Conservation (phyloP, 2,888 invertebrate genomes). For the Desoria tigrina region DNA sequence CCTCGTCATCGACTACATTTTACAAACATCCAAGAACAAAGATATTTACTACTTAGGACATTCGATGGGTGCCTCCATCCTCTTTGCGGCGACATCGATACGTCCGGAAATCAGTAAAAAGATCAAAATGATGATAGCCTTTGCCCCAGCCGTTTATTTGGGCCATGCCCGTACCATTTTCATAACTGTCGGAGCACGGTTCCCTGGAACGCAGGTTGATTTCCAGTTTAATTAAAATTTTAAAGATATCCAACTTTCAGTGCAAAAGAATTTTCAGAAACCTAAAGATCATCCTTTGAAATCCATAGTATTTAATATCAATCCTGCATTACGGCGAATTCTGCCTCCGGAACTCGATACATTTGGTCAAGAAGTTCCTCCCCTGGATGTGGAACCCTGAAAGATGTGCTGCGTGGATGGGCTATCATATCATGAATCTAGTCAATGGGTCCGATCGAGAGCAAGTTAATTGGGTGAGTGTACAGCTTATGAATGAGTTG, state of each 20-base stretch:
- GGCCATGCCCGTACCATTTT: background rate
- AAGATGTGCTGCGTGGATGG: background rate
- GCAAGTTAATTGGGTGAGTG: constrained; percentile 15
- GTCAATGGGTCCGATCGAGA: background rate
- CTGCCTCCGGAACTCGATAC: no score
- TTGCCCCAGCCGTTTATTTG: constrained; percentile 13
- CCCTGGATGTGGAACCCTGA: constrained; percentile 2
- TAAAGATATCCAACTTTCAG: no score
- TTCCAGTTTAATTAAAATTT: no score
- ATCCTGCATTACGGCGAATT: constrained; percentile 3
- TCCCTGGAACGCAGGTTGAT: background rate
- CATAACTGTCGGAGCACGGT: background rate
- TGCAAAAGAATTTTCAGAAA: background rate
- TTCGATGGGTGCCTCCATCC: constrained; percentile 4
- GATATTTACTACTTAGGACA: constrained; percentile 4
- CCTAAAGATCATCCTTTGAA: background rate
- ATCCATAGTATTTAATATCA: background rate
- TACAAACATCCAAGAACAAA: background rate
- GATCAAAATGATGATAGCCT: constrained; percentile 12
- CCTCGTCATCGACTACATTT: background rate
- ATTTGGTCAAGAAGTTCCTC: background rate
- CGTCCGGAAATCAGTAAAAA: constrained; percentile 9
- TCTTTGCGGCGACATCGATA: background rate
- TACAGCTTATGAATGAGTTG: background rate
- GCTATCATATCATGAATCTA: background rate